These are phyloP conservation scores for Sporophila hypoxantha DNA, from an alignment of 2,113 vertebrate genomes.

Conservation along the genomic window DNA sequence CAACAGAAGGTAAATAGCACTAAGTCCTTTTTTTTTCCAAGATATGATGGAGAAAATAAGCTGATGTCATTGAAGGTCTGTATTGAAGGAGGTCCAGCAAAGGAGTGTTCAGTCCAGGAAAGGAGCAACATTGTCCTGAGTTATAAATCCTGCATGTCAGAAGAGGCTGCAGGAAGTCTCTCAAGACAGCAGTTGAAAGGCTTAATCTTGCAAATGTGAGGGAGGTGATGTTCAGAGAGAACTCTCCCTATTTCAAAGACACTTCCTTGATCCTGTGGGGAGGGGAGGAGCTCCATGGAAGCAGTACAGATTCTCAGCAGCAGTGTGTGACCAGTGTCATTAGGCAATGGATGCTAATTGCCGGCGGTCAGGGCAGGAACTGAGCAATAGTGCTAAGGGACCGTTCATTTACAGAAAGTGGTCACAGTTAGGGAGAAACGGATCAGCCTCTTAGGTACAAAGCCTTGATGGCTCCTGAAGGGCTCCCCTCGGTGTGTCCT, in stretches of 20 bases:
- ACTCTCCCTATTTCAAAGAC: neutral
- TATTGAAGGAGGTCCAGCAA: neutral
- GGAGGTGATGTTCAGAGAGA: neutral
- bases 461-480: neutral
- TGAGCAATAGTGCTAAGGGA: neutral
- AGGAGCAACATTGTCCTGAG: neutral
- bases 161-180: neutral
- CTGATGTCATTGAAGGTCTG: neutral
- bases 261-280: neutral
- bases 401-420: neutral
- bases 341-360: neutral
- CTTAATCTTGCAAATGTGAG: neutral
- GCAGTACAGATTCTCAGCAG: neutral
- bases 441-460: neutral
- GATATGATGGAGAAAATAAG: neutral
- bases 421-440: neutral
- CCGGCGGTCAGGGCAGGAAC: neutral
- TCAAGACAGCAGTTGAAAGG: neutral
- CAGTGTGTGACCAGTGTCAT: neutral
- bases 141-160: neutral
- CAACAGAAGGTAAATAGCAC: neutral
- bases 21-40: neutral
- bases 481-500: neutral
- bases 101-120: neutral
- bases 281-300: neutral